These are phyloP conservation scores for Daphoenositta chrysoptera DNA, from an alignment of 2,113 vertebrate species.

Conservation along the genomic window DNA sequence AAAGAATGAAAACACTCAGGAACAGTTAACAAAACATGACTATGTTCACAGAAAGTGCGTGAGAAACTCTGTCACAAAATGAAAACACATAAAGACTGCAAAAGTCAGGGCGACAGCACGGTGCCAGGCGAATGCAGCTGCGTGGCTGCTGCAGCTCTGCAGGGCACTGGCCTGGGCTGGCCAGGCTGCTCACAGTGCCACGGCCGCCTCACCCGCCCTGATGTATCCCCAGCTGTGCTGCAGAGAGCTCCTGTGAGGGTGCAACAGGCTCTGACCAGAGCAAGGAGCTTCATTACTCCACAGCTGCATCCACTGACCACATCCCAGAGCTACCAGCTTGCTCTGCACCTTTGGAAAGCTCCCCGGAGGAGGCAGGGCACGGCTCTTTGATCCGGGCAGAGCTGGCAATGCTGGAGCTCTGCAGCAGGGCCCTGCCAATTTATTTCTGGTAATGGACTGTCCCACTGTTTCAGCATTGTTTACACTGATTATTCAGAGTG, in stretches of 20 bases:
- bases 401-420: not conserved
- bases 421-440: not conserved
- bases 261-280: not conserved
- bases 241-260: not conserved
- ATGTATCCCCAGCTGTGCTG: rapidly evolving
- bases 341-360: not conserved
- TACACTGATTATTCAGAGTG: not conserved
- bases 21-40: too few relatives aligned
- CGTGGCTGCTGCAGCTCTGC: not conserved
- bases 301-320: not conserved
- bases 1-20: too few relatives aligned
- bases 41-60: too few relatives aligned
- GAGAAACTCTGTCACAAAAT: too few relatives aligned
- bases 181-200: not conserved
- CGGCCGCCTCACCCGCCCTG: not conserved
- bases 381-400: not conserved
- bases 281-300: not conserved
- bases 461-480: not conserved
- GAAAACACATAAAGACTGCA: too few relatives aligned
- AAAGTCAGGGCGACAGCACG: too few relatives aligned
- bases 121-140: slow-evolving; percentile 13
- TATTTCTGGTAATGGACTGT: not conserved
- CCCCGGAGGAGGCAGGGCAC: not conserved
- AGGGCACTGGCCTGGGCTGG: not conserved
- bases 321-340: not conserved